Evolutionary conservation across 2,888 invertebrate genomes (phyloP).

Genomic region (Acanthosepion lycidas): DNA sequence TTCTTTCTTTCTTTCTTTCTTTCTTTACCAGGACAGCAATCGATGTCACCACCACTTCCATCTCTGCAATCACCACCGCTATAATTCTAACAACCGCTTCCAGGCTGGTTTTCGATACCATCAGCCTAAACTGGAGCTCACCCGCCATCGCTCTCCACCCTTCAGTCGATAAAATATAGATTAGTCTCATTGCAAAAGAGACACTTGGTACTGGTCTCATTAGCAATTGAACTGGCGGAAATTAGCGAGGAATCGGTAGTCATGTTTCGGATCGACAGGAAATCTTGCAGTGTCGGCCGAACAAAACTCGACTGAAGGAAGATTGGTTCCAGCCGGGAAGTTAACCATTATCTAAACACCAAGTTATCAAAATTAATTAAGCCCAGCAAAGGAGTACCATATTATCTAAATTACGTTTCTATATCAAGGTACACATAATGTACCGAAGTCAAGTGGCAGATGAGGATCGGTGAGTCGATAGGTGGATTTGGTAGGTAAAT

Average conservation of each 20-base stretch:
- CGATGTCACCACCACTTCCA: too few species aligned
- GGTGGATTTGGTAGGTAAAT: background rate
- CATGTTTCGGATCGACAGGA: constrained; percentile 23
- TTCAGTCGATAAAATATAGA: constrained; percentile 40
- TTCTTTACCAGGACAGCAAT: too few species aligned
- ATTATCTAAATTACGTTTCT: constrained; percentile 46
- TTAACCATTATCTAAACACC: constrained; percentile 46
- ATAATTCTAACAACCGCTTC: too few species aligned
- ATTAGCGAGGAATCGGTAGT: constrained; percentile 18
- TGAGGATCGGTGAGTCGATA: background rate
- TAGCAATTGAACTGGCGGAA: constrained; percentile 42
- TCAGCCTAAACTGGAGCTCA: too few species aligned
- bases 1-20: too few species aligned
- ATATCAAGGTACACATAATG: constrained; percentile 45
- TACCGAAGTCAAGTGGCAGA: background rate
- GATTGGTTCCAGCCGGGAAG: constrained; percentile 40
- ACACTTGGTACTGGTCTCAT: constrained; percentile 4
- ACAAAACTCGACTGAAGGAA: constrained; percentile 38
- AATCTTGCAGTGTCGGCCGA: constrained; percentile 42
- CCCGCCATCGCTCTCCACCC: background rate
- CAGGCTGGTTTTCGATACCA: too few species aligned
- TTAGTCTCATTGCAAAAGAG: background rate
- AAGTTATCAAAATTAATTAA: constrained; percentile 46
- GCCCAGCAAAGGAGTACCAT: constrained; percentile 34
- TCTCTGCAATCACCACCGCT: too few species aligned